These are phyloP conservation scores for Cydia amplana DNA, from an alignment of 1,140 invertebrate genomes.

Conservation along the genomic window DNA sequence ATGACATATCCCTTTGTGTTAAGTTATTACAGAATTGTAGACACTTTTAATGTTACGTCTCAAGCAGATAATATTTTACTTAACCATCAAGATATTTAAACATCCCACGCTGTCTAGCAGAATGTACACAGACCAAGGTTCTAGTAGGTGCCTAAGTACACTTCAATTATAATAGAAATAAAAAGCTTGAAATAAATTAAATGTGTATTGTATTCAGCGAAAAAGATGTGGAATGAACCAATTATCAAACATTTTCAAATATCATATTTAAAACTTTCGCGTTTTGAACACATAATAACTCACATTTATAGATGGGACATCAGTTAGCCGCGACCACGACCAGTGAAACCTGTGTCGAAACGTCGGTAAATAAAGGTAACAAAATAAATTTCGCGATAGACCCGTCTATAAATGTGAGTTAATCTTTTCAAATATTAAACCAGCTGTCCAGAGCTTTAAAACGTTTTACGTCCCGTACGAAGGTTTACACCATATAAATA, in stretches of 20 bases:
- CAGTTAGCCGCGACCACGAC: no score
- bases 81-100: not conserved
- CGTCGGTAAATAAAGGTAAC: no score
- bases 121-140: not conserved
- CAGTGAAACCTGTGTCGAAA: no score
- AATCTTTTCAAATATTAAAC: not conserved
- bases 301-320: no score
- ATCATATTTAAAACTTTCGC: no score
- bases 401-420: no score
- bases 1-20: no score
- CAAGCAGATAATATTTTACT: not conserved
- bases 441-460: slow-evolving; percentile 14
- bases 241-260: slow-evolving; percentile 7
- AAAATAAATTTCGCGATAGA: no score
- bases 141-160: no score
- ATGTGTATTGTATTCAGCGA: slow-evolving; percentile 18
- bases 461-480: slow-evolving; percentile 18
- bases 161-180: not conserved
- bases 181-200: slow-evolving; percentile 6
- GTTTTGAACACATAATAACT: no score
- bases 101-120: slow-evolving; percentile 10
- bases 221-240: slow-evolving; percentile 27
- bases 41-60: no score
- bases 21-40: no score
- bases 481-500: not conserved